A percentile compares a stretch with the other conserved stretches of the same genome.
Conservation (phyloP, 2,888 invertebrate species). For the Hipparchia sbordonii region DNA sequence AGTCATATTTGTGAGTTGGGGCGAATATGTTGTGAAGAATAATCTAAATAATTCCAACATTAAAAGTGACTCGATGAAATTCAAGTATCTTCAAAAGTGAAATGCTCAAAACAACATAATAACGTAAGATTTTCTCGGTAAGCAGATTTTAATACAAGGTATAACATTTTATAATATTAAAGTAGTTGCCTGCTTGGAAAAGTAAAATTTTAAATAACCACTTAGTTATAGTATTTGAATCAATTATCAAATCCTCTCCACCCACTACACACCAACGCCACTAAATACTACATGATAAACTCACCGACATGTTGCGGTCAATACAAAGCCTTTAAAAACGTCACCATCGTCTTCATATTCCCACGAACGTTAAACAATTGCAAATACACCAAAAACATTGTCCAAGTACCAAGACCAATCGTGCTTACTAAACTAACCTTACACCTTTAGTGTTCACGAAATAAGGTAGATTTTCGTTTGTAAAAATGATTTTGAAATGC, state of each 20-base stretch:
- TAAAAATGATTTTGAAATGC: constrained; percentile 7
- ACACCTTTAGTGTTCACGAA: constrained; percentile 27
- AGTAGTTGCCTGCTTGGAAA: too few relatives aligned
- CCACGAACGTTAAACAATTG: constrained; percentile 72
- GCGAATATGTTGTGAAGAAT: too few relatives aligned
- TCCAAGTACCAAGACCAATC: constrained; percentile 44
- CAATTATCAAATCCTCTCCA: constrained; percentile 51
- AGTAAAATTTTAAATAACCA: too few relatives aligned
- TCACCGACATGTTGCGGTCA: constrained; percentile 70
- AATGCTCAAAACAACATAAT: not conserved
- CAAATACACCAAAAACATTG: constrained; percentile 64
- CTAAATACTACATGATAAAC: constrained; percentile 75
- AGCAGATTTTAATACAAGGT: not conserved
- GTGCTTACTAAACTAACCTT: constrained; percentile 17
- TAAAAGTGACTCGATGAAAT: too few relatives aligned
- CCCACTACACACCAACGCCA: constrained; percentile 34
- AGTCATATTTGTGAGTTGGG: too few relatives aligned
- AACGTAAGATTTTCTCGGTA: not conserved
- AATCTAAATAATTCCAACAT: too few relatives aligned
- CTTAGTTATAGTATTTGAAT: too few relatives aligned
- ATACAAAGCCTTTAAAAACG: constrained; percentile 58
- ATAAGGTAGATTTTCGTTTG: constrained; percentile 42
- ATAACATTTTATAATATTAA: not conserved
- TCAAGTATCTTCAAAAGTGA: not conserved
- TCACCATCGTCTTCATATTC: constrained; percentile 56